Evolutionary conservation across 1,140 invertebrate species (phyloP).

Genomic region (Trachymyrmex cornetzi): DNA sequence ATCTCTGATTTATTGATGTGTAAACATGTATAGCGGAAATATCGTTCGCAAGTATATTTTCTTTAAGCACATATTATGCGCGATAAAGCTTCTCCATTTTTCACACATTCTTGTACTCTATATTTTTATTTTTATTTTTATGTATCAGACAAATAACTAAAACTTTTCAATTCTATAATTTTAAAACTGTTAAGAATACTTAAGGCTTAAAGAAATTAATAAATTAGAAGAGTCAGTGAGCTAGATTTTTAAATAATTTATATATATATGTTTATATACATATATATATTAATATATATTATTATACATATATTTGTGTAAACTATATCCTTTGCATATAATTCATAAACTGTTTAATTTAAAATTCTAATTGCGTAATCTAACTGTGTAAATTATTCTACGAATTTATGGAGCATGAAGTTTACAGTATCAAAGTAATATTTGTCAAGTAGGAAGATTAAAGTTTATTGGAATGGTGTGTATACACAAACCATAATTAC

Average conservation of each 20-base stretch:
- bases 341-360: background rate
- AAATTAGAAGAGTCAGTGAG: background rate
- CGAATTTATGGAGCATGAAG: slow-evolving; percentile 13
- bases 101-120: background rate
- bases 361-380: slow-evolving; percentile 3
- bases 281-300: too few species aligned
- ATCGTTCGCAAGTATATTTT: background rate
- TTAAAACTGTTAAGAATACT: background rate
- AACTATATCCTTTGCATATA: background rate
- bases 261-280: background rate
- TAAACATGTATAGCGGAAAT: background rate
- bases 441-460: slow-evolving; percentile 51
- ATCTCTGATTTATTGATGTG: slow-evolving; percentile 21
- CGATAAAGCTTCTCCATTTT: background rate
- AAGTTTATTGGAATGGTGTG: slow-evolving; percentile 55
- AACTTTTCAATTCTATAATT: background rate
- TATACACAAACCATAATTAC: slow-evolving; percentile 55
- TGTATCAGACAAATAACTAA: background rate
- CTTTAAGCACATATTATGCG: background rate
- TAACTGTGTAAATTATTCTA: slow-evolving; percentile 39
- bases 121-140: background rate
- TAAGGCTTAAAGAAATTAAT: background rate
- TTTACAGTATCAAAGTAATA: slow-evolving; percentile 54
- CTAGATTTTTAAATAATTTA: background rate
- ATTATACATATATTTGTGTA: background rate